Evolutionary conservation across 2,888 invertebrate species (phyloP).

Genomic region (Yponomeuta plumbellus): DNA sequence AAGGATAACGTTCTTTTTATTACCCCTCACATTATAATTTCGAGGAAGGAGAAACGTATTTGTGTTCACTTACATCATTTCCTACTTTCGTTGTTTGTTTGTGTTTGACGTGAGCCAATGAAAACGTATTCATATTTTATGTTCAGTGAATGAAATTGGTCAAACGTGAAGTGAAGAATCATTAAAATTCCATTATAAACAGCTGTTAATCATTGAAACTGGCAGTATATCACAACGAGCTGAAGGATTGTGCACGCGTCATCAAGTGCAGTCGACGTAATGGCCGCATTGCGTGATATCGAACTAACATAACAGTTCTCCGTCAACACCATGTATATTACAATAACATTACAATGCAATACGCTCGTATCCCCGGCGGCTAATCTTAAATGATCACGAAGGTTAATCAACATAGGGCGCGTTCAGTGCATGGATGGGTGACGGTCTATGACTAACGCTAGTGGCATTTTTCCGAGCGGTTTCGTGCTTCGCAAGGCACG

Average conservation of each 20-base stretch:
- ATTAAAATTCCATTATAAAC: background rate
- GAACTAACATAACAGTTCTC: background rate
- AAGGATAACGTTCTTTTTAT: slow-evolving; percentile 1
- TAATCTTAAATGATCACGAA: no score
- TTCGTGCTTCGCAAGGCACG: no score
- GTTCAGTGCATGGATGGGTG: no score
- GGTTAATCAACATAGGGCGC: no score
- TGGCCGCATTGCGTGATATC: slow-evolving; percentile 51
- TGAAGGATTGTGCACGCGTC: slow-evolving; percentile 28
- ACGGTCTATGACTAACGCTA: no score
- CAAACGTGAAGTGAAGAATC: background rate
- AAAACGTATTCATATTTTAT: background rate
- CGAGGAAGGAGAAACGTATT: background rate
- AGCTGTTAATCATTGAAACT: background rate
- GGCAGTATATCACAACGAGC: background rate
- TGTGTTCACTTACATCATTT: background rate
- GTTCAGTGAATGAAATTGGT: background rate
- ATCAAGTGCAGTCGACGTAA: slow-evolving; percentile 41
- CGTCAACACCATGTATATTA: background rate
- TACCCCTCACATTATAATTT: slow-evolving; percentile 1
- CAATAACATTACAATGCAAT: background rate
- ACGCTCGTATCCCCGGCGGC: no score
- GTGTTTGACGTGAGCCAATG: background rate
- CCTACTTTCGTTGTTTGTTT: slow-evolving; percentile 3
- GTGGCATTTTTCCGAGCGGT: no score